Conservation (phyloP, 1,140 invertebrate species). For the Euura saliciscinereae region DNA sequence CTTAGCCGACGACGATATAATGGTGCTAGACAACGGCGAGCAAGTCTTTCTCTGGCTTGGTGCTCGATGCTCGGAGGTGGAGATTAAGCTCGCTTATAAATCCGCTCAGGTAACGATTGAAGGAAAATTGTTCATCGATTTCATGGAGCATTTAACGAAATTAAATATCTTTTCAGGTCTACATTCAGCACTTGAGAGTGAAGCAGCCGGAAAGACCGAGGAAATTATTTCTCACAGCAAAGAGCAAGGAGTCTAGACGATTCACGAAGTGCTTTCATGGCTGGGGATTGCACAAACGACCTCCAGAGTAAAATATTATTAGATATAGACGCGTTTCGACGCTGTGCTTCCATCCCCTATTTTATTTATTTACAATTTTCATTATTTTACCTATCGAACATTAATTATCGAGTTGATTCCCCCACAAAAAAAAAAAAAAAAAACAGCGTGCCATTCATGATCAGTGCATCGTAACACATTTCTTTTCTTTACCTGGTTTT, state of each 20-base stretch:
- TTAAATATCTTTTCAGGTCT: constrained; percentile 72
- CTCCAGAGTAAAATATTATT: constrained; percentile 64
- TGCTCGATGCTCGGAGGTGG: constrained; percentile 94
- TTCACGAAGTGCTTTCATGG: constrained; percentile 99
- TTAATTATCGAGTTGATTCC: background rate
- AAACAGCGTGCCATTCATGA: too few species aligned
- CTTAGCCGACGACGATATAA: constrained; percentile 98
- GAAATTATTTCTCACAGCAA: constrained; percentile 95
- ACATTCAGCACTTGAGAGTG: constrained; percentile 95
- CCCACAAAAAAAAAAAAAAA: too few species aligned
- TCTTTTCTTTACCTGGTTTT: too few species aligned
- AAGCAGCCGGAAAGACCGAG: constrained; percentile 92
- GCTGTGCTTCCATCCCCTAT: background rate
- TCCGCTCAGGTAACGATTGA: constrained; percentile 84
- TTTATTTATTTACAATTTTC: background rate
- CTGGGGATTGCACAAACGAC: constrained; percentile 82
- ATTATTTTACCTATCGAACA: background rate
- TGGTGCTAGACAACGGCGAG: constrained; percentile 98
- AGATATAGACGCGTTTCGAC: background rate
- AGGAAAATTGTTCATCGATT: background rate
- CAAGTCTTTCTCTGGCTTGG: constrained; percentile 99
- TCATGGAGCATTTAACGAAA: constrained; percentile 5
- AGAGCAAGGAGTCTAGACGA: constrained; percentile 92
- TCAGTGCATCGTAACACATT: too few species aligned
- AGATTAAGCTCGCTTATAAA: constrained; percentile 98